Conservation (phyloP, 2,888 invertebrate genomes). For the Netelia virgata region DNA sequence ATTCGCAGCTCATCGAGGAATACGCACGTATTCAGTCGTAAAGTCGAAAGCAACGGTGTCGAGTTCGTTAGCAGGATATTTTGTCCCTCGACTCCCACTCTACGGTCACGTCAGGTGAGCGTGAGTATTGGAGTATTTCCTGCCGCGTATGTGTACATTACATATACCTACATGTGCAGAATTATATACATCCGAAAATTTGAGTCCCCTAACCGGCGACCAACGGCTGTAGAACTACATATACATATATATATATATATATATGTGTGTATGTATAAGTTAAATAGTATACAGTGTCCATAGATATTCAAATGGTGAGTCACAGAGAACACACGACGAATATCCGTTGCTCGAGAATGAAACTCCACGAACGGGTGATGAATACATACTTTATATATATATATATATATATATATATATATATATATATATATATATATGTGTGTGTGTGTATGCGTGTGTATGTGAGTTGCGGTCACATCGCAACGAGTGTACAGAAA, state of each 20-base stretch:
- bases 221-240: slow-evolving; percentile 21
- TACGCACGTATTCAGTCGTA: slow-evolving; percentile 59
- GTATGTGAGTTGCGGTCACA: slow-evolving; percentile 52
- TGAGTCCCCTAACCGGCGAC: slow-evolving; percentile 41
- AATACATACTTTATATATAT: not conserved
- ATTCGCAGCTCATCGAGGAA: slow-evolving; percentile 45
- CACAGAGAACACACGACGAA: slow-evolving; percentile 47
- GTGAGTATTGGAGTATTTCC: slow-evolving; percentile 14
- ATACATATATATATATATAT: slow-evolving; percentile 14
- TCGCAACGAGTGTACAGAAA: slow-evolving; percentile 45
- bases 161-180: not conserved
- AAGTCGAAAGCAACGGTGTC: slow-evolving; percentile 65
- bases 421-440: not conserved
- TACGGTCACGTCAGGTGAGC: slow-evolving; percentile 9
- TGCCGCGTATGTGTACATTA: not conserved
- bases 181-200: slow-evolving; percentile 14
- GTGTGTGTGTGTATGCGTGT: not conserved
- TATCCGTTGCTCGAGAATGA: slow-evolving; percentile 64
- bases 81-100: slow-evolving; percentile 1
- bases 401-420: slow-evolving; percentile 11
- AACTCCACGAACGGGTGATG: slow-evolving; percentile 27
- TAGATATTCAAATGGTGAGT: slow-evolving; percentile 60
- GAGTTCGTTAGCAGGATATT: slow-evolving; percentile 59
- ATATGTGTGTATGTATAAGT: not conserved
- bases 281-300: slow-evolving; percentile 28